Base-by-base conservation (phyloP, 2,113 vertebrate genomes). In the Anarhynchus alexandrinus region DNA sequence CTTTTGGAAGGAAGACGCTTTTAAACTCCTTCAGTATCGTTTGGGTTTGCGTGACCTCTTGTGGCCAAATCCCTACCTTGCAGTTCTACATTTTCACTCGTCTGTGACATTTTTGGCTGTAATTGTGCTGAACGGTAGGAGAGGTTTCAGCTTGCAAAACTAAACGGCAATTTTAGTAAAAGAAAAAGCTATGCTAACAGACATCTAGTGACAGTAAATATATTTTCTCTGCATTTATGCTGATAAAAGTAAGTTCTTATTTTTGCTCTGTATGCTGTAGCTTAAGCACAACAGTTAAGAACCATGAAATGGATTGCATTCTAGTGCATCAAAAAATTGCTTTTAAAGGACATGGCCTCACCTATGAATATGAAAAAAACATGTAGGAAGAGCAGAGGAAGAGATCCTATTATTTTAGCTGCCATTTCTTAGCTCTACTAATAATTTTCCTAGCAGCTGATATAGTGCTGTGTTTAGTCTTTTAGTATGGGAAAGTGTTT, bases 1-100 rank as follows among this genome's bases (percentile, higher is more conserved):
- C 2, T 52, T 49, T 9, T 2, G 9, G 12, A 2, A 45, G 11
- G 36, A 89, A 10, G 6, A 5, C 0, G 1, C 42, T 17, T 42
- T 30, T 10, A 6, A 40, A 71, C 45, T 10, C 34, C 52, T 27
- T 8, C 47, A 1, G 18, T 8, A 77, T 70, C 38, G 22, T 42
- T 20, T 76, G 78, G 90, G 34, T 34, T 91, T 62, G 93, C 9
- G 7, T 27, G 96, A 90, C 96, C 96, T 90, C 96, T 88, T 15
- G 94, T 80, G 96, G 96, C 19, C 29, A 77, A 19, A 57, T 19
- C 49, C 15, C 36, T 18, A 1, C 61, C 15, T 42, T 80, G 87
- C 96, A 90, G 40, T 8, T 65, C 40, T 43, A 22, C 7, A 2
- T 22, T 79, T 61, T 8, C 4, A 5, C 12, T 18, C 3, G 1